These are phyloP conservation scores for Lepetodrilus schrolli DNA, from an alignment of 2,888 invertebrate species.

Conservation along the genomic window DNA sequence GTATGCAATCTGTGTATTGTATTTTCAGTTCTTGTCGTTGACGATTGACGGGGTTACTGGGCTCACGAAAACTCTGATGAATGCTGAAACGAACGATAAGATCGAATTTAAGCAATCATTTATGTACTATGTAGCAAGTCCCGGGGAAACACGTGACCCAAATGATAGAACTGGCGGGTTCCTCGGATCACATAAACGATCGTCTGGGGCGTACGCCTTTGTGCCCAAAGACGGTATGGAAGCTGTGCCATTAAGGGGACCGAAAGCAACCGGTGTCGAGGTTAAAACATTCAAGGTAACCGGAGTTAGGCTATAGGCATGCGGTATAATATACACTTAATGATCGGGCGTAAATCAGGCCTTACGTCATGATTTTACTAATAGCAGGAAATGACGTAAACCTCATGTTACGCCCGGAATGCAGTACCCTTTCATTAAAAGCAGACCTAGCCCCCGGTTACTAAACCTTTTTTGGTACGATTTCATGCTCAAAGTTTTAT, in stretches of 20 bases:
- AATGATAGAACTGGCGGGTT: constrained; percentile 76
- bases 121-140: constrained; percentile 78
- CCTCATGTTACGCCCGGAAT: too few species aligned
- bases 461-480: too few species aligned
- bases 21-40: constrained; percentile 74
- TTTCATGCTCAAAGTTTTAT: too few species aligned
- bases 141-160: constrained; percentile 80
- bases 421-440: too few species aligned
- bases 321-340: too few species aligned
- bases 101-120: constrained; percentile 80
- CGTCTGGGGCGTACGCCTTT: constrained; percentile 92
- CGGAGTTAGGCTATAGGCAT: background rate
- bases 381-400: too few species aligned
- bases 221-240: constrained; percentile 66
- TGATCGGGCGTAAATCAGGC: background rate
- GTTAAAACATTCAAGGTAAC: constrained; percentile 10
- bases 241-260: background rate
- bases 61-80: constrained; percentile 77
- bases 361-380: background rate
- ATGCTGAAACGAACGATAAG: constrained; percentile 53
- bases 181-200: constrained; percentile 58
- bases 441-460: too few species aligned
- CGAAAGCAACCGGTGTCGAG: background rate
- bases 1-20: too few species aligned
- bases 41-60: constrained; percentile 79